These are phyloP conservation scores for Platichthys stellatus DNA, from an alignment of 2,113 vertebrate species.

Conservation along the genomic window DNA sequence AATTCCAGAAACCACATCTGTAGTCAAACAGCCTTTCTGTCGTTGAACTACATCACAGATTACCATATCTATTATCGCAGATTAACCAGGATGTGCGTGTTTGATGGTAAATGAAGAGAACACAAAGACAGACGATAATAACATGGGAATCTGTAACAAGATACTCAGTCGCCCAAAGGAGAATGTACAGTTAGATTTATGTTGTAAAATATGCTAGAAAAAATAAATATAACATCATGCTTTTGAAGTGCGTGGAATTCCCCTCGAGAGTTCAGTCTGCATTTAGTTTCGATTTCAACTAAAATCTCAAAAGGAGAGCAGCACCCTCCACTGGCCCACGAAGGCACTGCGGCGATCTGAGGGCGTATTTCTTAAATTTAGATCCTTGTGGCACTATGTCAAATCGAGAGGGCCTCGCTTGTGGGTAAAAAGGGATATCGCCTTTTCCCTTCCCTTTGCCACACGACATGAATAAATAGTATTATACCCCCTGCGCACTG, in stretches of 20 bases:
- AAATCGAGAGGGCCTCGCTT: background rate
- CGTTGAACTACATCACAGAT: background rate
- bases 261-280: background rate
- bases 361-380: too few species aligned
- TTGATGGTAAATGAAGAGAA: too few species aligned
- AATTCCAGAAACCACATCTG: background rate
- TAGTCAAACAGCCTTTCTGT: too few species aligned
- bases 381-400: background rate
- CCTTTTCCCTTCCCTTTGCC: too few species aligned
- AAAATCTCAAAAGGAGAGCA: background rate
- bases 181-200: too few species aligned
- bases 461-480: too few species aligned
- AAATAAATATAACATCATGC: background rate
- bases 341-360: too few species aligned
- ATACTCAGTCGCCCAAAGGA: background rate
- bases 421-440: too few species aligned
- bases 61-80: too few species aligned
- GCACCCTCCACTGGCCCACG: background rate
- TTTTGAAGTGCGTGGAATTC: constrained; percentile 29
- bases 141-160: background rate
- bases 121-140: background rate
- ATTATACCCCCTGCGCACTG: background rate
- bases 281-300: constrained; percentile 55
- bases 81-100: too few species aligned
- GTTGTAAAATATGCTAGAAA: background rate